These are phyloP conservation scores for Chloropsis hardwickii DNA, from an alignment of 2,113 vertebrate species.

Conservation along the genomic window DNA sequence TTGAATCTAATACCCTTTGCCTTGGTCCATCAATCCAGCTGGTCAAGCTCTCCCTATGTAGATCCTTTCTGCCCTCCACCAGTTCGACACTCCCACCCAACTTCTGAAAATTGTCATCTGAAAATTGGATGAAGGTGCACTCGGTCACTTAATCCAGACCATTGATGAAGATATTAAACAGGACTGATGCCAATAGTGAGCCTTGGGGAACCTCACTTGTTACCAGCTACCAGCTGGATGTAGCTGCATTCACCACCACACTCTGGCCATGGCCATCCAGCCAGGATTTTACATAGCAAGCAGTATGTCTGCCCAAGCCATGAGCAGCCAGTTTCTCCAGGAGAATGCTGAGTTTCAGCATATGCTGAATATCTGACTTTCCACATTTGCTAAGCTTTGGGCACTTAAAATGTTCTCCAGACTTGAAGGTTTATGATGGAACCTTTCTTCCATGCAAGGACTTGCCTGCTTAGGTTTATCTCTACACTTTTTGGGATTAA, in stretches of 20 bases:
- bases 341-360: neutral
- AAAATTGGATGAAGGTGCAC: neutral
- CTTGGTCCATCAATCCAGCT: neutral
- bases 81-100: accelerated
- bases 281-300: neutral
- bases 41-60: neutral
- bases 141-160: accelerated
- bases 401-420: neutral
- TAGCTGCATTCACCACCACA: neutral
- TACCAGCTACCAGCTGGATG: neutral
- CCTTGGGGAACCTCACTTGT: neutral
- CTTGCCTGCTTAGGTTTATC: neutral
- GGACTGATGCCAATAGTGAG: neutral
- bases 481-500: neutral
- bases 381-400: neutral
- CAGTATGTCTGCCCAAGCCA: neutral
- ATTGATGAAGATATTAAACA: neutral
- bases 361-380: neutral
- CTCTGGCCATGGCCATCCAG: neutral
- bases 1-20: neutral
- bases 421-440: neutral
- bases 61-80: neutral
- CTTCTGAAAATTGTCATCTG: neutral
- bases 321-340: neutral
- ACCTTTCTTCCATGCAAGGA: neutral